A percentile compares a stretch with the other conserved stretches of the same genome.
Conservation (phyloP, 2,113 vertebrate species). For the Paedocypris sp. region DNA sequence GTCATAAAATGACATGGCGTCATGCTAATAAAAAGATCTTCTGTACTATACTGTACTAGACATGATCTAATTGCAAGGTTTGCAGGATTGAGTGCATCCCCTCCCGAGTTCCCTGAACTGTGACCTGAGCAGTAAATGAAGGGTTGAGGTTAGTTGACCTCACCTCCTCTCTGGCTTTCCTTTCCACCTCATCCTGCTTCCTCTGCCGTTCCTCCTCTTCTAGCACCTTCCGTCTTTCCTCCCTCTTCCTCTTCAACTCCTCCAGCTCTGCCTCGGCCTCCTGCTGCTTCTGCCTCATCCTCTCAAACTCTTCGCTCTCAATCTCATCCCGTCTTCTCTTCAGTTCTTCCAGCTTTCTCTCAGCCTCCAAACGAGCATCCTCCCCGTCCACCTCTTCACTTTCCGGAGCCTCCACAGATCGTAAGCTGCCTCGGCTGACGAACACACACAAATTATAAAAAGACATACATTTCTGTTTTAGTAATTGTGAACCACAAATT, state of each 20-base stretch:
- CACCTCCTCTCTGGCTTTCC: constrained; percentile 81
- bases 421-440: constrained; percentile 61
- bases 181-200: constrained; percentile 80
- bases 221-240: constrained; percentile 82
- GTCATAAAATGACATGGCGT: no score
- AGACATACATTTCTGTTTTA: no score
- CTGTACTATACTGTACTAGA: no score
- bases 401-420: constrained; percentile 43
- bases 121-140: neutral
- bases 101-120: no score
- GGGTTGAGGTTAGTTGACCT: neutral
- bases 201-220: constrained; percentile 84
- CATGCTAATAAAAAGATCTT: no score
- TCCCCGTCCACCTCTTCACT: constrained; percentile 51
- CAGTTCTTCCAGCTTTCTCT: constrained; percentile 79
- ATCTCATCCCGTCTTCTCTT: constrained; percentile 76
- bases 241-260: constrained; percentile 83
- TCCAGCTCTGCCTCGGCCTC: constrained; percentile 81
- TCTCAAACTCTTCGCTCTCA: constrained; percentile 81
- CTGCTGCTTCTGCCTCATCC: constrained; percentile 85
- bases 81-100: no score
- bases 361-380: constrained; percentile 64
- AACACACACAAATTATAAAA: neutral
- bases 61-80: no score
- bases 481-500: no score